Percentiles rank a stretch among this genome's conserved stretches.
Evolutionary conservation across 2,113 vertebrate species (phyloP).

Genomic region (Engystomops pustulosus): DNA sequence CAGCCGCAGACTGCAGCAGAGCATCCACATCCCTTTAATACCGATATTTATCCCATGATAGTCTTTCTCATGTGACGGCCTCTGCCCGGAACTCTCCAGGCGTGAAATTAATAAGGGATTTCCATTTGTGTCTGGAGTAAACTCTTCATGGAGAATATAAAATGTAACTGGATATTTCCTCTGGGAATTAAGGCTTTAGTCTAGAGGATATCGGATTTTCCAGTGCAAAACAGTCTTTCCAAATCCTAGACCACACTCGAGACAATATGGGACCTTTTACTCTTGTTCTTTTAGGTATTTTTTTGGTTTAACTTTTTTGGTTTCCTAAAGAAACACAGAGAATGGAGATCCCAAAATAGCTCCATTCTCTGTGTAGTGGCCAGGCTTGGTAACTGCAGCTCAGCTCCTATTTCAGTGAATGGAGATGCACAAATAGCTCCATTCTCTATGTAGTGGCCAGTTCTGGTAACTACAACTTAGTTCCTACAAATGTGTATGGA

Average conservation of each 20-base stretch:
- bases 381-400: too few species aligned
- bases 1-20: background rate
- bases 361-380: too few species aligned
- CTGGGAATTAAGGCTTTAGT: background rate
- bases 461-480: too few species aligned
- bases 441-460: too few species aligned
- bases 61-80: background rate
- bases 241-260: background rate
- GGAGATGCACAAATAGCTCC: too few species aligned
- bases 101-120: constrained; percentile 33
- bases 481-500: too few species aligned
- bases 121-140: constrained; percentile 13
- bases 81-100: constrained; percentile 25
- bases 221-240: background rate
- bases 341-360: too few species aligned
- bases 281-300: too few species aligned
- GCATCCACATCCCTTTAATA: background rate
- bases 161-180: constrained; percentile 21
- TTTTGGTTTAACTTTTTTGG: too few species aligned
- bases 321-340: background rate
- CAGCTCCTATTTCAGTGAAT: too few species aligned
- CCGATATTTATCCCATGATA: constrained; percentile 21
- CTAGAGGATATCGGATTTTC: constrained; percentile 1
- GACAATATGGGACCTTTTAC: background rate
- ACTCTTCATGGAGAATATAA: constrained; percentile 7